phyloP scores from a whole-genome alignment of 1,140 invertebrate species.

The Meloidogyne chitwoodi region DNA sequence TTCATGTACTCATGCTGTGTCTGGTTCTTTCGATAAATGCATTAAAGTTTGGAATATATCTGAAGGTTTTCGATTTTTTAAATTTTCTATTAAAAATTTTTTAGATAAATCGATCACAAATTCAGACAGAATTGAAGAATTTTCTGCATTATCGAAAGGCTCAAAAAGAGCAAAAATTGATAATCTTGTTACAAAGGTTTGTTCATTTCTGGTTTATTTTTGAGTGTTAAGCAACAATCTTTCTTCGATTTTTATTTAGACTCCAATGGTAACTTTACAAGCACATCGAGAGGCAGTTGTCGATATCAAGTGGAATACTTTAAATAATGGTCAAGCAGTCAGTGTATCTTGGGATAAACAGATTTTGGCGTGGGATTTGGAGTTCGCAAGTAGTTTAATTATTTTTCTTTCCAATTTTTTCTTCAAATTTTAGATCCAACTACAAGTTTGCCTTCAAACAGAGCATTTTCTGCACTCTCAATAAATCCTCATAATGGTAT shows the following conservation, averaged over 20 bases:
- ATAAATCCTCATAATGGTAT: constrained; percentile 74
- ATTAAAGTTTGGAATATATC: constrained; percentile 57
- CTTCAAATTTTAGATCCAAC: constrained; percentile 15
- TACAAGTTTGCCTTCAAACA: constrained; percentile 69
- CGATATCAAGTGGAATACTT: constrained; percentile 75
- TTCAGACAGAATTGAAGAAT: constrained; percentile 21
- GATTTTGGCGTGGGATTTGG: constrained; percentile 85
- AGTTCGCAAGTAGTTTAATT: constrained; percentile 60
- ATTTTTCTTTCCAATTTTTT: not conserved
- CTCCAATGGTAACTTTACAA: constrained; percentile 78
- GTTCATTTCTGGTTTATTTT: not conserved
- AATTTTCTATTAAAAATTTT: constrained; percentile 14
- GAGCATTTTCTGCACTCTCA: constrained; percentile 81
- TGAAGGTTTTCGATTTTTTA: constrained; percentile 13
- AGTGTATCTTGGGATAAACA: constrained; percentile 92
- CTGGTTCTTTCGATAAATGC: constrained; percentile 52
- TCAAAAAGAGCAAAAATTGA: constrained; percentile 22
- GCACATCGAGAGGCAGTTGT: constrained; percentile 87
- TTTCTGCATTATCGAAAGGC: constrained; percentile 7
- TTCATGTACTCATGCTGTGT: constrained; percentile 38
- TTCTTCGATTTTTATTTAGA: constrained; percentile 66
- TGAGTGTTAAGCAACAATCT: not conserved
- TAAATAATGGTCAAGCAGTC: constrained; percentile 66
- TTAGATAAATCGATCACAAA: constrained; percentile 29
- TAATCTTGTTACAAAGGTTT: constrained; percentile 35